Base-by-base conservation (phyloP, 2,797 vertebrate species). In the Intellagama lesueurii region DNA sequence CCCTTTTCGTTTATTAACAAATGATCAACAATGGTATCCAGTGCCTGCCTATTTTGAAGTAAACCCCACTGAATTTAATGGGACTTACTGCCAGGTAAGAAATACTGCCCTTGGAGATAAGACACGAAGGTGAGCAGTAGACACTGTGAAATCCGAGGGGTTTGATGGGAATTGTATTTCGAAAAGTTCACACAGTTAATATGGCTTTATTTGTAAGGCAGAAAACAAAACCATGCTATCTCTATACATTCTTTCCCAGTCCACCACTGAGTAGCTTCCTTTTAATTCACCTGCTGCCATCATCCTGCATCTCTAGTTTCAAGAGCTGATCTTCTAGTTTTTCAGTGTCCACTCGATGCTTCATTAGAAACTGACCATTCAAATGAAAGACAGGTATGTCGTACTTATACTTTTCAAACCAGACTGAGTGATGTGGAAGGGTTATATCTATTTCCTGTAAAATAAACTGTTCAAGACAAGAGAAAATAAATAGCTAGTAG, bases 311-410 rank as follows among this genome's bases (percentile, higher is more conserved):
- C 81, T 98, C 97, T 73, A 96, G 66, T 91, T 97, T 96, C 56
- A 14, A 72, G 80, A 98, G 96, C 3, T 85, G 93, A 47, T 96
- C 96, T 91, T 98, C 97, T 93, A 98, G 96, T 89, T 97, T 96
- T 28, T 92, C 89, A 17, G 94, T 90, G 93, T 98, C 95, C 30
- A 98, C 97, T 82, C 88, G 95, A 94, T 98, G 98, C 97, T 97
- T 98, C 98, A 98, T 98, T 56, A 98, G 94, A 95, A 98, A 98
- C 89, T 97, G 97, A 49, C 98, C 98, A 92, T 98, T 98, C 78
- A 98, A 89, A 93, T 98, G 98, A 93, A 98, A 98, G 90, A 98
- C 98, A 0, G 98, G 98, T 91, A 98, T 98, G 92, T 98, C 97
- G 22, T 97, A 96, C 90, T 96, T 98, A 92, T 98, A 98, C 84